phyloP scores from a whole-genome alignment of 1,140 invertebrate genomes.

The Theocolax elegans region DNA sequence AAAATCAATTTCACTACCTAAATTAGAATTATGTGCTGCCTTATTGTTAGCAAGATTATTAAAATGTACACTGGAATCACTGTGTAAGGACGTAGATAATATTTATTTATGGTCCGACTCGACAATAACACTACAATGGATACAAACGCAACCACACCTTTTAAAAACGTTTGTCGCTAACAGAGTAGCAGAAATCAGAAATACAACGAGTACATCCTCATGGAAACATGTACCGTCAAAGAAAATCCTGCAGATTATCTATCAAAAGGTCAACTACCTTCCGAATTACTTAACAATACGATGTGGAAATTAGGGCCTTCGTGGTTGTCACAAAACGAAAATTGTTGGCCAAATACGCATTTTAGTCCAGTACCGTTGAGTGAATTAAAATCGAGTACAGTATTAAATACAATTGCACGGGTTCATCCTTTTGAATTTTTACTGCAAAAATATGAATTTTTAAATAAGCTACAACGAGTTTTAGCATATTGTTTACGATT shows the following conservation, averaged over 20 bases:
- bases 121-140: neutral
- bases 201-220: neutral
- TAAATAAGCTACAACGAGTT: too few relatives aligned
- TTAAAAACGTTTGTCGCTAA: slow-evolving; percentile 20
- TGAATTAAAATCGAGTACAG: neutral
- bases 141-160: neutral
- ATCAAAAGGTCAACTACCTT: neutral
- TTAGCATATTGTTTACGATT: too few relatives aligned
- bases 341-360: neutral
- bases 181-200: neutral
- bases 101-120: slow-evolving; percentile 7
- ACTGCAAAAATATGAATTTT: too few relatives aligned
- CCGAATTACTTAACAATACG: neutral
- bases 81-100: neutral
- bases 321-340: neutral
- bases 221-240: neutral
- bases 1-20: slow-evolving; percentile 18
- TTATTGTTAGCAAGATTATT: slow-evolving; percentile 9
- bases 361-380: neutral
- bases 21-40: too few relatives aligned
- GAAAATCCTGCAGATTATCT: too few relatives aligned
- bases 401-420: neutral
- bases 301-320: neutral
- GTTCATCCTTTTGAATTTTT: too few relatives aligned
- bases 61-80: neutral